phyloP scores from a whole-genome alignment of 92 coral and sea anemone genomes.

The Zoanthus sociatus region DNA sequence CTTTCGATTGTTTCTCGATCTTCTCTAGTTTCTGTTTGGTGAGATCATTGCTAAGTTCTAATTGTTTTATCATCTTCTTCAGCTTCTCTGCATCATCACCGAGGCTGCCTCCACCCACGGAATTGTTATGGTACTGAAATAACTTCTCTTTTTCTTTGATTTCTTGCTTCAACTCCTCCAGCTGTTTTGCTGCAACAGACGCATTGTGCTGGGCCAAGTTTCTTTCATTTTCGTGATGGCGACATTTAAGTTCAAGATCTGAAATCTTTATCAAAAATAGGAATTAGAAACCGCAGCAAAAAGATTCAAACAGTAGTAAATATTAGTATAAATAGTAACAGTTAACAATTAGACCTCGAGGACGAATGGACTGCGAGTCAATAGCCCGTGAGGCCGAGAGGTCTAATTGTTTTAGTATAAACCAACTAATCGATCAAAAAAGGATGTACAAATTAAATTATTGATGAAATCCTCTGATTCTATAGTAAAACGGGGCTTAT shows the following conservation, averaged over 20 bases:
- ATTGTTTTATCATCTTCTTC: slow-evolving; percentile 60
- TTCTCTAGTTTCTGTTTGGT: slow-evolving; percentile 77
- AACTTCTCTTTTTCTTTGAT: slow-evolving; percentile 71
- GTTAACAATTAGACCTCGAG: too few relatives aligned
- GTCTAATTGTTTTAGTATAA: too few relatives aligned
- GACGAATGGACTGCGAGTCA: too few relatives aligned
- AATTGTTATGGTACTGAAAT: slow-evolving; percentile 55
- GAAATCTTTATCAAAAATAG: slow-evolving; percentile 31
- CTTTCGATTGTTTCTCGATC: slow-evolving; percentile 66
- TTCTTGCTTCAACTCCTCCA: slow-evolving; percentile 66
- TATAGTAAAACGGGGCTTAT: too few relatives aligned
- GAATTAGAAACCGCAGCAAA: too few relatives aligned
- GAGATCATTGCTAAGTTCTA: slow-evolving; percentile 70
- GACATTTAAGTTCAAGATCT: slow-evolving; percentile 69
- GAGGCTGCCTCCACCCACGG: slow-evolving; percentile 27
- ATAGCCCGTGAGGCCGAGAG: too few relatives aligned
- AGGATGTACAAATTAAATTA: too few relatives aligned
- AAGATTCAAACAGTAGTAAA: too few relatives aligned
- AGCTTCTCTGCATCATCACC: slow-evolving; percentile 43
- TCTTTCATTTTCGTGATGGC: slow-evolving; percentile 54
- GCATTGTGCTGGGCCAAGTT: slow-evolving; percentile 69
- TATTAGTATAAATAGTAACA: too few relatives aligned
- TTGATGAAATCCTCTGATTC: too few relatives aligned
- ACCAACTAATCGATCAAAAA: too few relatives aligned
- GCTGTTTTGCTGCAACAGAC: slow-evolving; percentile 57